These are phyloP conservation scores for Sebastolobus altivelis DNA, from an alignment of 2,797 vertebrate genomes.

Conservation along the genomic window DNA sequence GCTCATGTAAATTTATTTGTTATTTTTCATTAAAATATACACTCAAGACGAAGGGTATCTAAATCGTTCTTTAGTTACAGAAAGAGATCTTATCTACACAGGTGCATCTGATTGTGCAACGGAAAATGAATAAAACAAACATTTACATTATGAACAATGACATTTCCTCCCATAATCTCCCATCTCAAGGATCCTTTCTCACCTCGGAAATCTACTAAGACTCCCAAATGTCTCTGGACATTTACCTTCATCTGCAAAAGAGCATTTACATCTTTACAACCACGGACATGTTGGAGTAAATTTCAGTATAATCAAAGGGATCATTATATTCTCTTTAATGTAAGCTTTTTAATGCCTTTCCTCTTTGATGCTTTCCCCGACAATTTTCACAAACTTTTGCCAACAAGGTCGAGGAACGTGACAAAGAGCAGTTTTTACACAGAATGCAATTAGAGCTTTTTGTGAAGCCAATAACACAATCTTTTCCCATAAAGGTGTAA, in stretches of 20 bases:
- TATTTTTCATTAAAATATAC: conserved; percentile 86
- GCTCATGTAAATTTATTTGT: conserved; percentile 84
- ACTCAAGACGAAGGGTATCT: conserved; percentile 79
- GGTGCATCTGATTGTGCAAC: conserved; percentile 69
- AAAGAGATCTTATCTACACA: conserved; percentile 78
- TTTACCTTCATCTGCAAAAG: conserved; percentile 22
- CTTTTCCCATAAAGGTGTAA: conserved; percentile 3
- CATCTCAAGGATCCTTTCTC: conserved; percentile 5
- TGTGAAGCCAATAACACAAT: neutral
- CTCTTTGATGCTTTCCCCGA: neutral
- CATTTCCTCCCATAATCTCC: conserved; percentile 28
- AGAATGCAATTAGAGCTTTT: neutral
- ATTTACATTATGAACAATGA: conserved; percentile 56
- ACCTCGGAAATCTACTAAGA: neutral
- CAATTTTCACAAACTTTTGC: conserved; percentile 1
- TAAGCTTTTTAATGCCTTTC: neutral
- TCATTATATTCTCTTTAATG: conserved; percentile 2
- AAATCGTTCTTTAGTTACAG: conserved; percentile 79
- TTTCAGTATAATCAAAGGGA: neutral
- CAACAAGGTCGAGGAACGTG: neutral
- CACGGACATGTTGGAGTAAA: conserved; percentile 7
- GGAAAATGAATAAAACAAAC: conserved; percentile 45
- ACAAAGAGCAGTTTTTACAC: conserved; percentile 15
- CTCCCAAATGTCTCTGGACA: conserved; percentile 17
- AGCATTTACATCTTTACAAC: conserved; percentile 31